Evolutionary conservation across 2,113 vertebrate species (phyloP), one percentile per base, ranked within the genome.

Genomic region (Propithecus coquereli): DNA sequence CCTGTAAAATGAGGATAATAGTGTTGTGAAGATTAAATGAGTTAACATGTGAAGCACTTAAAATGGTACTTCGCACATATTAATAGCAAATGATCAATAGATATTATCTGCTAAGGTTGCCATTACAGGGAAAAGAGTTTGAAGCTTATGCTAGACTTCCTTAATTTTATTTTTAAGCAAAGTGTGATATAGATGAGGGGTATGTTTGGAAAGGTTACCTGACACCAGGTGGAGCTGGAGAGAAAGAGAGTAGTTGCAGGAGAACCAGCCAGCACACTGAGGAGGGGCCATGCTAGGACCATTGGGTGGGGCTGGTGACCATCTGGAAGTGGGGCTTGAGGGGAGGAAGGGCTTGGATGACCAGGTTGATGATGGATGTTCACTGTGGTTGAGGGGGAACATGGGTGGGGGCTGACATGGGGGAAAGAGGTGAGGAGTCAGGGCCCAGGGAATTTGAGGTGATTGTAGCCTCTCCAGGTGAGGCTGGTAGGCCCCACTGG

Each of bases 1-100:
- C 63, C 83, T 77, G 18, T 27, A 5, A 52, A 47, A 63, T 47
- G 30, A 43, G n/a, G 25, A 8, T 40, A 16, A 6, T 1, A 54
- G 17, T 54, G 5, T 54, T 54, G 52, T 54, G 65, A n/a, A 23
- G 34, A 32, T 43, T 25, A 18, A 68, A 16, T 20, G 8, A 16
- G 7, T 12, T 45, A 14, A 11, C 0, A 2, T 7, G 12, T 2
- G 50, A 61, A 5, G 5, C 25, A 22, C 34, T 18, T 12, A 8
- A 30, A 22, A 1, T 7, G 61, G 37, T 3, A 0, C 40, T 52
- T 47, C 9, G 63, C 34, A 16, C 45, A 52, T 52, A 50, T 52
- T 52, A 52, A 2, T 3, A 47, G 40, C 76, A 5, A 0, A 23
- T 9, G 5, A 22, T 63, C 30, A 12, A 5, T 1, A 8, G 6